Base-by-base conservation (phyloP, 2,888 invertebrate genomes). In the Epinotia bilunana region DNA sequence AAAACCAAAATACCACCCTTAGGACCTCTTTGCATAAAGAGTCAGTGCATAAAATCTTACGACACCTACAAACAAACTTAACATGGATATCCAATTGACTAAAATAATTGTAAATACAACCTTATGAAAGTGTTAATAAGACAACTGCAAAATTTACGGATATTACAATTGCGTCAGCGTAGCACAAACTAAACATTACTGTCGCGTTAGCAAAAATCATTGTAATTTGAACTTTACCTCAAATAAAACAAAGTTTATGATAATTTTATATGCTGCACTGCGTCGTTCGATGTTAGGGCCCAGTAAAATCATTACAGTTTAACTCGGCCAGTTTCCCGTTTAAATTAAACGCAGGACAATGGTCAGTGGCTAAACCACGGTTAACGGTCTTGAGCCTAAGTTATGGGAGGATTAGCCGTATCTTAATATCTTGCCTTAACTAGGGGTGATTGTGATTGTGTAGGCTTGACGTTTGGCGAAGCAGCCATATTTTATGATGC, bases 271-370 rank as follows among this genome's bases (percentile, higher is more conserved):
- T n/a, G 18, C 18, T 9, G 57, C 16, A 12, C 2, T 13, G 1
- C 12, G 13, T 60, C 13, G 9, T 67, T 39, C 57, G 33, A 60
- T n/a, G n/a, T 71, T 70, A 76, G 79, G 83, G 82, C 84, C 84
- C 85, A 87, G 87, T 88, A 88, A 90, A 93, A 92, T 93, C 91
- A 92, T 92, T 93, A 92, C 86, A 79, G 81, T 78, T 77, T 79
- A 81, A 84, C 85, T 83, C 80, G 78, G 81, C 81, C 76, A 76
- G 80, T 84, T 83, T 83, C 85, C 89, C 87, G 91, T 91, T 92
- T 93, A 93, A 94, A 90, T 94, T 93, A 93, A 93, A 91, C 89
- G 86, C 87, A 89, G 93, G 92, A 93, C 93, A 93, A 92, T 92
- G 93, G 93, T 93, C 93, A 93, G 90, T 82, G 86, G 86, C 87